phyloP scores from a whole-genome alignment of 2,888 invertebrate genomes.

The Leucophenga montana region DNA sequence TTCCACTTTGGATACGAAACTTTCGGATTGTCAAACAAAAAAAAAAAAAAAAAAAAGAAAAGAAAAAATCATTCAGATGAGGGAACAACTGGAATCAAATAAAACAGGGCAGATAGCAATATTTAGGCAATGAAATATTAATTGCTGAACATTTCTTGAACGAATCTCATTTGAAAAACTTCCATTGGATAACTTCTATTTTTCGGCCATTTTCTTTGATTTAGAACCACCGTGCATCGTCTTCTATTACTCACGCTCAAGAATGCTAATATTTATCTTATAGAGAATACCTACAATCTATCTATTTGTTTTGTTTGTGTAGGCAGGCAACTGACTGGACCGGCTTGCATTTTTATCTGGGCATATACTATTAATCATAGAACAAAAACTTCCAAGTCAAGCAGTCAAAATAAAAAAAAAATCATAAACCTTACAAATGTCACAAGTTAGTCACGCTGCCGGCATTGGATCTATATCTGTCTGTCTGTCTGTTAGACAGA shows the following conservation, averaged over 20 bases:
- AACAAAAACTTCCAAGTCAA: neutral
- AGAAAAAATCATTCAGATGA: too few relatives aligned
- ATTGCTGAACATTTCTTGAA: too few relatives aligned
- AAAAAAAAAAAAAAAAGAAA: too few relatives aligned
- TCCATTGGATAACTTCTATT: too few relatives aligned
- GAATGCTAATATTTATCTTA: conserved; percentile 1
- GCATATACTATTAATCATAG: neutral
- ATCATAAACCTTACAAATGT: conserved; percentile 10
- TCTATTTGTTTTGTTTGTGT: neutral
- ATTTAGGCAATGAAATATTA: too few relatives aligned
- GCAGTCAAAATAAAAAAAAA: neutral
- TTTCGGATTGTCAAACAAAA: too few relatives aligned
- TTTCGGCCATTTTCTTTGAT: too few relatives aligned
- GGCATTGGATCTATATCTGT: neutral
- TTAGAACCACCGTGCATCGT: neutral
- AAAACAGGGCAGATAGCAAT: too few relatives aligned
- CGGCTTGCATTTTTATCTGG: neutral
- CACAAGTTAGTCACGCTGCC: conserved; percentile 20
- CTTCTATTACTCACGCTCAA: neutral
- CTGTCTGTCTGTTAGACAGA: neutral
- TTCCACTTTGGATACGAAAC: too few relatives aligned
- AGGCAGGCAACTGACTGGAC: neutral
- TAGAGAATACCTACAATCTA: neutral
- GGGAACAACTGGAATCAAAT: too few relatives aligned
- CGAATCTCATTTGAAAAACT: too few relatives aligned